Evolutionary conservation across 1,140 invertebrate species (phyloP).

Genomic region (Telenomus remus): DNA sequence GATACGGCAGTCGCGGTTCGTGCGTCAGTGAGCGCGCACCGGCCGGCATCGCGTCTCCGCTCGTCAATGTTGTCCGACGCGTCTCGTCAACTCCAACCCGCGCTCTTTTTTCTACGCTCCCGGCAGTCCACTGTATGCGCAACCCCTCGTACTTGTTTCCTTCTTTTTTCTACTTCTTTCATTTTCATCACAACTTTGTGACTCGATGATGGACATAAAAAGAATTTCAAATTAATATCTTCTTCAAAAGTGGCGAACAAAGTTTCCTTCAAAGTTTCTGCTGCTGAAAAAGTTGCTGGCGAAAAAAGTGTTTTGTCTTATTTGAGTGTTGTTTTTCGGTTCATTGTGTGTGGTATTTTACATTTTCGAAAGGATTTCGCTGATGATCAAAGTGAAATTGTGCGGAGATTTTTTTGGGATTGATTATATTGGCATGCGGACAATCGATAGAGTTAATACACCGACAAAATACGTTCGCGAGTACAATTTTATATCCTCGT

Average conservation of each 20-base stretch:
- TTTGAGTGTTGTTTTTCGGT: not conserved
- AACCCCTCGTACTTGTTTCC: not conserved
- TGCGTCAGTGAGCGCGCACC: conserved; percentile 45
- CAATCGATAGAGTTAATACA: no score
- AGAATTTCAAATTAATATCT: no score
- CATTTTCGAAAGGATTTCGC: no score
- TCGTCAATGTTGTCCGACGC: not conserved
- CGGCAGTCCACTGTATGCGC: not conserved
- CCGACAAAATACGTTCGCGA: no score
- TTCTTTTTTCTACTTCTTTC: not conserved
- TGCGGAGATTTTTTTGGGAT: no score
- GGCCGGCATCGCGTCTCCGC: conserved; percentile 11
- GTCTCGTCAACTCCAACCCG: not conserved
- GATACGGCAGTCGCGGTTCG: conserved; percentile 56
- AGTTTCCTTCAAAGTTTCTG: not conserved
- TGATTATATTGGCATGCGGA: no score
- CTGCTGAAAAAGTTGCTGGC: not conserved
- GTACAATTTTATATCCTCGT: no score
- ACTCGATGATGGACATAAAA: no score
- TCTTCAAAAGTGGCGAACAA: no score
- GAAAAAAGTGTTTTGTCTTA: not conserved
- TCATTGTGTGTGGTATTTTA: not conserved
- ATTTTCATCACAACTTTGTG: not conserved
- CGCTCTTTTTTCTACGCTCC: conserved; percentile 1
- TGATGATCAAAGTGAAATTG: no score